Base-by-base conservation (phyloP, 1,140 invertebrate genomes). In the Apocrypta bakeri region DNA sequence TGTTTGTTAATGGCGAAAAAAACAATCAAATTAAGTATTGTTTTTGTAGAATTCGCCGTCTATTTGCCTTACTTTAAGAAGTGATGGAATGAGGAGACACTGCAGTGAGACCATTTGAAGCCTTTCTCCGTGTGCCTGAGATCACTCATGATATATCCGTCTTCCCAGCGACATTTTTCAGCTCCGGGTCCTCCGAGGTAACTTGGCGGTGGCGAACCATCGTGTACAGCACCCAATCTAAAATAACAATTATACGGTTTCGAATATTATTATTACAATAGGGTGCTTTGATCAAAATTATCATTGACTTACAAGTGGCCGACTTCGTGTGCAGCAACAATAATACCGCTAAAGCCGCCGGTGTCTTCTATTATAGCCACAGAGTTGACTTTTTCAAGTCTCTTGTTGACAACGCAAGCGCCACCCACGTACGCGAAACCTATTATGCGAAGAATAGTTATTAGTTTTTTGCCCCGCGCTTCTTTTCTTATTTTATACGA, bases 361-460 rank as follows among this genome's bases (percentile, higher is more conserved):
- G 97, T 98, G 90, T 98, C 98, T 92, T 98, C 98, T 88, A 98
- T 98, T 87, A 98, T 98, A 86, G 97, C 98, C 80, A 98, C 97
- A 82, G 96, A 97, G 93, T 98, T 98, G 79, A 98, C 97, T 93
- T 98, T 98, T 93, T 98, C 97, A 81, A 98, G 93, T 86, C 97
- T 93, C 91, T 98, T 98, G 93, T 98, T 98, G 76, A 98, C 97
- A 31, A 98, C 97, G 90, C 98, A 98, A 63, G 98, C 98, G 85
- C 98, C 98, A 72, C 97, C 98, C 74, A 98, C 98, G 90, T 98
- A 98, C 27, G 98, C 98, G 90, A 98, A 98, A 90, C 98, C 97
- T 98, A n/a, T n/a, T n/a, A 92, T 29, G 85, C 71, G 85, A 27
- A 83, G 9, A 77, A 85, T 6, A 42, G 81, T 77, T 81, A 85